Conservation (phyloP, 2,113 vertebrate species). For the Carollia perspicillata region DNA sequence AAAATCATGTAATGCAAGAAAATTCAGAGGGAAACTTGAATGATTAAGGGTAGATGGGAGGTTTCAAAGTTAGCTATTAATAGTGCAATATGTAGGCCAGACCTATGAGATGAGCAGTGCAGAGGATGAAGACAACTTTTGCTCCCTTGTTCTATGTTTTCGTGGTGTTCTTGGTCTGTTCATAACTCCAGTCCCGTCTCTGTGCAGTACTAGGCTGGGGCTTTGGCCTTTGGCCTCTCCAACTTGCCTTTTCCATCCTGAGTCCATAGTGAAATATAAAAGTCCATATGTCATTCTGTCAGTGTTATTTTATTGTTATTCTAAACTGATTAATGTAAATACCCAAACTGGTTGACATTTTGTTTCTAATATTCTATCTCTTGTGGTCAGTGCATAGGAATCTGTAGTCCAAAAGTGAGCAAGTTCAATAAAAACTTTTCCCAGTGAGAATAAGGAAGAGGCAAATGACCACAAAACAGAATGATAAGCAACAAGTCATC, state of each 20-base stretch:
- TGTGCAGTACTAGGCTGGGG: not conserved
- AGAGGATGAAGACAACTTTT: not conserved
- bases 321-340: not conserved
- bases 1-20: not conserved
- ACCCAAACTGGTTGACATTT: not conserved
- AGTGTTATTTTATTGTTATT: not conserved
- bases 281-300: not conserved
- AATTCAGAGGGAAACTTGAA: not conserved
- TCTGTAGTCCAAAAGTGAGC: not conserved
- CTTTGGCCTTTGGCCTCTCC: not conserved
- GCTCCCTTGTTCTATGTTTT: not conserved
- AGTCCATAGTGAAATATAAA: not conserved
- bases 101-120: not conserved
- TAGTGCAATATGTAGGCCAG: not conserved
- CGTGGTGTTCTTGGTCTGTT: not conserved
- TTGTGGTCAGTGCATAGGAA: not conserved
- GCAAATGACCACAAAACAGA: not conserved
- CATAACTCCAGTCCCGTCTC: not conserved
- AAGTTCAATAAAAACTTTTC: not conserved
- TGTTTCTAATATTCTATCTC: not conserved
- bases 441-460: not conserved
- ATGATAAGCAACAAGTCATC: not conserved
- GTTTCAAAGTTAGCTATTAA: conserved; percentile 14
- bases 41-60: not conserved
- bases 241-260: not conserved